phyloP scores from a whole-genome alignment of 1,140 invertebrate genomes.

The Dufourea novaeangliae region DNA sequence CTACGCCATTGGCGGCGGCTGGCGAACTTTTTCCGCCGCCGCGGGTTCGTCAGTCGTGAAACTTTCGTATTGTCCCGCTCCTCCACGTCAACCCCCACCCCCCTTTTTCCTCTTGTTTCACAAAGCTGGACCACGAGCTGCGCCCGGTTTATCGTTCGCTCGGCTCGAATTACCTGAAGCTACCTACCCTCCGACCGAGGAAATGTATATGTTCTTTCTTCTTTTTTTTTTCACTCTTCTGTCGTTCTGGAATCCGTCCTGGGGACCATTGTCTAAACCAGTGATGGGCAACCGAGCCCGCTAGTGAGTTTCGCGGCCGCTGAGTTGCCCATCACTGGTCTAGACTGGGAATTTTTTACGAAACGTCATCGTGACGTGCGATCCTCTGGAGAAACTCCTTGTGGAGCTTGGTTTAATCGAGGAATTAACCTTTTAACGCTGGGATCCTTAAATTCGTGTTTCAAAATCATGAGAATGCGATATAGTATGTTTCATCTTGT shows the following conservation, averaged over 20 bases:
- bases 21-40: constrained; percentile 29
- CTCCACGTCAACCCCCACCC: not conserved
- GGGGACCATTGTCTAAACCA: too few species aligned
- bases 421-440: too few species aligned
- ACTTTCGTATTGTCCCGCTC: constrained; percentile 43
- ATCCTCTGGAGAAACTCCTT: too few species aligned
- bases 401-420: too few species aligned
- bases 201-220: constrained; percentile 12
- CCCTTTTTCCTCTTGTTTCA: constrained; percentile 11
- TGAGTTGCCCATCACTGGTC: too few species aligned
- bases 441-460: too few species aligned
- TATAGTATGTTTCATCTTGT: too few species aligned
- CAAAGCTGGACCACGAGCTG: constrained; percentile 13
- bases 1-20: constrained; percentile 11
- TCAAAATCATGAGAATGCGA: too few species aligned
- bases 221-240: not conserved
- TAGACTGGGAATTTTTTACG: too few species aligned
- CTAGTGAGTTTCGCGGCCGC: too few species aligned
- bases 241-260: not conserved
- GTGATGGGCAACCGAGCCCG: too few species aligned
- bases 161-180: constrained; percentile 19
- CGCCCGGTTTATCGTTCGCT: constrained; percentile 22
- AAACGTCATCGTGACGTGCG: too few species aligned
- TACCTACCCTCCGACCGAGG: not conserved
- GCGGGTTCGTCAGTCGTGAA: constrained; percentile 32